Evolutionary conservation across 2,113 vertebrate species (phyloP), one percentile per base, ranked within the genome.

Genomic region (Gasterosteus nipponicus): DNA sequence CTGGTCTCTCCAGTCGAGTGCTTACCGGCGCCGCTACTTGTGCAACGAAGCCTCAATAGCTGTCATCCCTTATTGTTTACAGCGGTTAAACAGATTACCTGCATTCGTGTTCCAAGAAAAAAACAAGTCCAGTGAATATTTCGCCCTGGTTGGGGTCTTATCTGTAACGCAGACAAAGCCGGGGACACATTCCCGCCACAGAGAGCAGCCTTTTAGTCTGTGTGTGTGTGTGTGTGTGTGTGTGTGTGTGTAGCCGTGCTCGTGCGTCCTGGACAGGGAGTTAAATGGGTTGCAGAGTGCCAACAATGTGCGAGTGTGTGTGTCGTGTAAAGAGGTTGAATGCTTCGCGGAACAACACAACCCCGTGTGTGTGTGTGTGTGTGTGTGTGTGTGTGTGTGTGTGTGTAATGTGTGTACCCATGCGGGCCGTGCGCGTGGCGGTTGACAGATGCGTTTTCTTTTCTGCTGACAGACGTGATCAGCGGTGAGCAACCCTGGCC

Each of bases 401-500:
- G 53, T 49, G 56, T 42, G 72, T 53, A 26, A 26, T 38, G 51
- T 42, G 56, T 38, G 68, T 46, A 31, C 18, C 22, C 6, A 29
- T 14, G 74, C 38, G 18, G n/a, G 33, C 62, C 22, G 56, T 39
- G 71, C 16, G 9, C 42, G 58, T 53, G 63, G 73, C 89, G 85
- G 89, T 91, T 92, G 93, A 93, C 90, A 89, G 87, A 91, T 90
- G 89, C 60, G 76, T 89, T 84, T 38, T 38, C 7, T 38, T 89
- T 93, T 87, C 83, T 90, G 92, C 91, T 93, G 93, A 93, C 93
- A 92, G 88, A 61, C 64, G 82, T 91, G 90, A 91, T 93, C 87
- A 91, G 85, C 90, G 63, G 87, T 44, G 77, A 91, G 89, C 83
- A 70, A 69, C 84, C 74, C 89, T 92, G 92, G 92, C 91, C 86